These are phyloP conservation scores for Caranx melampygus DNA, from an alignment of 2,113 vertebrate genomes.

Conservation along the genomic window DNA sequence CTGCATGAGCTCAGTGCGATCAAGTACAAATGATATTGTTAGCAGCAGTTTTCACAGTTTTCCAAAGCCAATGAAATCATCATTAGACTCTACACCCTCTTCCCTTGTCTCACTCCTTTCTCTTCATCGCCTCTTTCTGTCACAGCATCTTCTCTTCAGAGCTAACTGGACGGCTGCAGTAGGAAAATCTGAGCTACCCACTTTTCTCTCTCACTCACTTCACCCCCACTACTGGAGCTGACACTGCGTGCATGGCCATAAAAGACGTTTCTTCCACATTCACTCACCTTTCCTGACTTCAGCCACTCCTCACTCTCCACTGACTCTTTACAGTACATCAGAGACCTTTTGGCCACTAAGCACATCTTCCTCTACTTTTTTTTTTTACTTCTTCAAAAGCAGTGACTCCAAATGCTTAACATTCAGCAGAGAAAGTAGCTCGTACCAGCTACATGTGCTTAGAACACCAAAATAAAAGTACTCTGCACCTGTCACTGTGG, in stretches of 20 bases:
- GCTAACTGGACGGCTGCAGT: slow-evolving; percentile 46
- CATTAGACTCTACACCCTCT: slow-evolving; percentile 16
- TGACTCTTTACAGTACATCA: slow-evolving; percentile 38
- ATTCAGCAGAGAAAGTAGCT: not conserved
- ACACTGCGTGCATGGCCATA: slow-evolving; percentile 63
- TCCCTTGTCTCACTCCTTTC: slow-evolving; percentile 1
- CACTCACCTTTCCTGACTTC: slow-evolving; percentile 35
- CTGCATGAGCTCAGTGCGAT: slow-evolving; percentile 34
- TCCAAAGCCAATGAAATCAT: slow-evolving; percentile 16
- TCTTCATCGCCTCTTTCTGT: slow-evolving; percentile 14
- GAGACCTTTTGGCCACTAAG: not conserved
- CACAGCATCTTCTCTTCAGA: slow-evolving; percentile 39
- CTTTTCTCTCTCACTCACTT: slow-evolving; percentile 2
- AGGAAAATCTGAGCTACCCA: slow-evolving; percentile 74
- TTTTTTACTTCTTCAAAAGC: not conserved
- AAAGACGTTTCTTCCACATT: slow-evolving; percentile 66
- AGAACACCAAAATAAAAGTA: not conserved
- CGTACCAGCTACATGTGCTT: not conserved
- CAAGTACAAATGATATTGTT: slow-evolving; percentile 17
- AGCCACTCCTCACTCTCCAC: not conserved
- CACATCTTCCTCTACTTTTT: not conserved
- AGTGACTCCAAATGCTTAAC: not conserved
- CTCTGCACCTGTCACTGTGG: not conserved
- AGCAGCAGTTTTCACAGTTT: slow-evolving; percentile 10
- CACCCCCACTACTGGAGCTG: slow-evolving; percentile 23